Percentiles rank a stretch among this genome's conserved stretches.
Evolutionary conservation across 53 echinoderm and acorn worm species (phyloP).

Genomic region (Henricia sp.): DNA sequence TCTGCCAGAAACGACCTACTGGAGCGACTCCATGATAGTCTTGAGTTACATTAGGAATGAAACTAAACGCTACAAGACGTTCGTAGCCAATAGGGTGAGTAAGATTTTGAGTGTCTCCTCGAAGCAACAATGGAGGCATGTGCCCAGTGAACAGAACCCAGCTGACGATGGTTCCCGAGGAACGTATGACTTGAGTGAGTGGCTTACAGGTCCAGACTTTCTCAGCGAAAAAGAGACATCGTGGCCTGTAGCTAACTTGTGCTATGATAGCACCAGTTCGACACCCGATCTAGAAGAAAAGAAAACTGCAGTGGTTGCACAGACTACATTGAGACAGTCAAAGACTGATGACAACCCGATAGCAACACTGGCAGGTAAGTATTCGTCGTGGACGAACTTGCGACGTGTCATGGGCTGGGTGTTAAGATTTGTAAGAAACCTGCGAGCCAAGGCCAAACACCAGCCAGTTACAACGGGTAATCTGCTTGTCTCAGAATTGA

Average conservation of each 20-base stretch:
- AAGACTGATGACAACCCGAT: too few species aligned
- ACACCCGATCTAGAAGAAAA: constrained; percentile 35
- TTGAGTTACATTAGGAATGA: constrained; percentile 66
- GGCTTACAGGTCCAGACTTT: too few species aligned
- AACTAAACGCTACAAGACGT: constrained; percentile 49
- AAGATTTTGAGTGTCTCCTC: constrained; percentile 45
- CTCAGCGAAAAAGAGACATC: constrained; percentile 33
- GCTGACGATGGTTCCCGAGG: constrained; percentile 51
- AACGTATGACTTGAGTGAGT: constrained; percentile 26
- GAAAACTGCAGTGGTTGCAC: too few species aligned
- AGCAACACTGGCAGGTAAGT: too few species aligned
- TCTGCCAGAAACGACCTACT: constrained; percentile 33
- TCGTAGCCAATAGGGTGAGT: constrained; percentile 67
- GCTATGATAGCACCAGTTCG: neutral
- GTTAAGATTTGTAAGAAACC: too few species aligned
- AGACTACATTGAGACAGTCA: too few species aligned
- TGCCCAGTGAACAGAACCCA: constrained; percentile 46
- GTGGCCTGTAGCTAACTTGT: constrained; percentile 38
- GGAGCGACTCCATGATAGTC: constrained; percentile 67
- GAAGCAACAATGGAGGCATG: constrained; percentile 61
- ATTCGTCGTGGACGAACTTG: too few species aligned
- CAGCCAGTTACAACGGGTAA: too few species aligned
- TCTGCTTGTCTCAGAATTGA: too few species aligned
- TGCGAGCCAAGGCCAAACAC: too few species aligned
- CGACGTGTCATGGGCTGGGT: too few species aligned